These are phyloP conservation scores for Anthopleura sola DNA, from an alignment of 64 coral and sea anemone species.

Conservation along the genomic window DNA sequence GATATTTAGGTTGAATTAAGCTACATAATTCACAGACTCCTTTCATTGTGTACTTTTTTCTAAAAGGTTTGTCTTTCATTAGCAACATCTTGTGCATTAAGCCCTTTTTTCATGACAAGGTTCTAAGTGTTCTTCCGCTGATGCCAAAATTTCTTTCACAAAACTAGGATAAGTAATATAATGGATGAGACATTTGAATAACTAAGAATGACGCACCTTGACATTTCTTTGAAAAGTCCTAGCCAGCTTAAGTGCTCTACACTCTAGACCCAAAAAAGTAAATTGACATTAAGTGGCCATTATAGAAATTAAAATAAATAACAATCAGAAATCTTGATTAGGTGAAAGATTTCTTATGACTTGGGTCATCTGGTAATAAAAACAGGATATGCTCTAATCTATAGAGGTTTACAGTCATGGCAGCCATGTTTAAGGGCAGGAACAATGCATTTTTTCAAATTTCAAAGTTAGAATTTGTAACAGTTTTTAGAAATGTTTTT, in stretches of 20 bases:
- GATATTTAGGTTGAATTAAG: too few relatives aligned
- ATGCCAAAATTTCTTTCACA: not conserved
- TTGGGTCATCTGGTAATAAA: not conserved
- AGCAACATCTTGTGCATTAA: not conserved
- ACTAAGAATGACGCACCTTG: slow-evolving; percentile 45
- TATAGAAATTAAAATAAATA: not conserved
- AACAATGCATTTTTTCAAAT: too few relatives aligned
- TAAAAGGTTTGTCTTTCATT: not conserved
- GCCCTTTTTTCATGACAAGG: not conserved
- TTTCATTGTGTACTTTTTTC: not conserved
- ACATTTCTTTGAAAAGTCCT: slow-evolving; percentile 84
- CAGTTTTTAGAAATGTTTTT: too few relatives aligned
- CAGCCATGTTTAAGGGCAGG: too few relatives aligned
- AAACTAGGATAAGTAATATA: not conserved
- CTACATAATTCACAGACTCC: not conserved
- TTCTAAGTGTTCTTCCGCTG: not conserved
- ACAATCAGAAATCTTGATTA: not conserved
- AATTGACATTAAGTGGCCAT: not conserved
- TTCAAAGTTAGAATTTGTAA: too few relatives aligned
- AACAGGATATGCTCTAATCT: not conserved
- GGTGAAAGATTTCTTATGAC: not conserved
- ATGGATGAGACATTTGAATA: not conserved
- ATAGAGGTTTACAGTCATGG: too few relatives aligned
- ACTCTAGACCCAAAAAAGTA: slow-evolving; percentile 41
- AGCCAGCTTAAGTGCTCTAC: slow-evolving; percentile 86